Evolutionary conservation across 2,113 vertebrate species (phyloP).

Genomic region (Vombatus ursinus): DNA sequence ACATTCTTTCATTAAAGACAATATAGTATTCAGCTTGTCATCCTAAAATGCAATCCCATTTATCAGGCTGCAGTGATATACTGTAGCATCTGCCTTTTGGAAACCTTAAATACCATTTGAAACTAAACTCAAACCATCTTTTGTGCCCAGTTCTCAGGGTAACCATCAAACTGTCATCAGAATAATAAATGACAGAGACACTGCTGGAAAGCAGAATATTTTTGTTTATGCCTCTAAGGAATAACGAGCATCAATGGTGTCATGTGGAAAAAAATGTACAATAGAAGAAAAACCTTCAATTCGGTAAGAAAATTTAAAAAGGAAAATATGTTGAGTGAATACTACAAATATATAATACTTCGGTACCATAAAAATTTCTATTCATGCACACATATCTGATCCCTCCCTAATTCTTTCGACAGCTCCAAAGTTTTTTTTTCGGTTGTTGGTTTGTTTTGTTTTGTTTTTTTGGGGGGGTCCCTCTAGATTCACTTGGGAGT

Average conservation of each 20-base stretch:
- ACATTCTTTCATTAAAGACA: conserved; percentile 73
- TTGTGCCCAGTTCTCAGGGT: conserved; percentile 78
- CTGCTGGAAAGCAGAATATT: conserved; percentile 73
- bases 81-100: conserved; percentile 67
- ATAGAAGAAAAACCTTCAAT: conserved; percentile 6
- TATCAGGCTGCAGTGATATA: conserved; percentile 71
- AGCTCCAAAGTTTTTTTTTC: not conserved
- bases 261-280: conserved; percentile 46
- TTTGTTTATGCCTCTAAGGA: conserved; percentile 78
- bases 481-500: not conserved
- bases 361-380: conserved; percentile 3
- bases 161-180: conserved; percentile 81
- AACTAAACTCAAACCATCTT: conserved; percentile 79
- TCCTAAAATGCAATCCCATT: conserved; percentile 75
- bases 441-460: too few relatives aligned
- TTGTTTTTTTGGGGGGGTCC: too few relatives aligned
- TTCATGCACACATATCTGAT: not conserved
- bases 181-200: conserved; percentile 79
- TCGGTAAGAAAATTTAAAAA: conserved; percentile 61
- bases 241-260: conserved; percentile 61
- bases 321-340: conserved; percentile 33
- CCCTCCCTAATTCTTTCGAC: not conserved
- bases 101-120: conserved; percentile 77
- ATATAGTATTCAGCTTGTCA: conserved; percentile 69
- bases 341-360: conserved; percentile 36